These are phyloP conservation scores for Drosophila birchii DNA, from an alignment of 2,888 invertebrate species.

Conservation along the genomic window DNA sequence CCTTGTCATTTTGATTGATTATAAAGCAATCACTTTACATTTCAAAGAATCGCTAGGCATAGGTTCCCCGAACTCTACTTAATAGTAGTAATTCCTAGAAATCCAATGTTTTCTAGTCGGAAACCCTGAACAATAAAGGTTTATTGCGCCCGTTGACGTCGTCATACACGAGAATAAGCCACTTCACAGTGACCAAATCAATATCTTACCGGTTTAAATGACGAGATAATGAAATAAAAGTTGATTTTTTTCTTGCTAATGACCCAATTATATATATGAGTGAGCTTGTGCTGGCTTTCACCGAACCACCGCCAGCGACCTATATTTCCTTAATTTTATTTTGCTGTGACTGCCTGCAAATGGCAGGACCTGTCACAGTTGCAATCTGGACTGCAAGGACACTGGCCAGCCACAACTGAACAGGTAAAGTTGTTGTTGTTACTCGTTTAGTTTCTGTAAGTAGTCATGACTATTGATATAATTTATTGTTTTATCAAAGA, in stretches of 20 bases:
- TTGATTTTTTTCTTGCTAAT: conserved; percentile 56
- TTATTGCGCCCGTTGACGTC: conserved; percentile 16
- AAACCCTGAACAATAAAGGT: conserved; percentile 16
- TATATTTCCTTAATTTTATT: conserved; percentile 16
- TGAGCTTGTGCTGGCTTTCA: conserved; percentile 62
- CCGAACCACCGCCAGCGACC: conserved; percentile 33
- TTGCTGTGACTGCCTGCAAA: too few relatives aligned
- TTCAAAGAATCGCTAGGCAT: too few relatives aligned
- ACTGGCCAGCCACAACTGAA: conserved; percentile 22
- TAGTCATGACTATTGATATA: too few relatives aligned
- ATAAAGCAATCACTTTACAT: background rate
- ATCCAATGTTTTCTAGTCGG: conserved; percentile 5
- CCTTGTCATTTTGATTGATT: conserved; percentile 8
- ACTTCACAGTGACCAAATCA: conserved; percentile 28
- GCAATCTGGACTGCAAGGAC: background rate
- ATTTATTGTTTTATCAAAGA: too few relatives aligned
- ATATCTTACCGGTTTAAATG: conserved; percentile 29
- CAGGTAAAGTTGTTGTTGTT: too few relatives aligned
- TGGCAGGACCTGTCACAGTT: conserved; percentile 12
- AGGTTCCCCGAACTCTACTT: too few relatives aligned
- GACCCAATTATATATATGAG: conserved; percentile 71
- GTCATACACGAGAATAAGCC: conserved; percentile 34
- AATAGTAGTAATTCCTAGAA: conserved; percentile 15
- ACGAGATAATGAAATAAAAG: conserved; percentile 17
- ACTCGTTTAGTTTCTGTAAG: too few relatives aligned